Percentiles rank a stretch among this genome's conserved stretches.
Conservation (phyloP, 1,140 invertebrate genomes). For the Pygmarrhopalites habei region DNA sequence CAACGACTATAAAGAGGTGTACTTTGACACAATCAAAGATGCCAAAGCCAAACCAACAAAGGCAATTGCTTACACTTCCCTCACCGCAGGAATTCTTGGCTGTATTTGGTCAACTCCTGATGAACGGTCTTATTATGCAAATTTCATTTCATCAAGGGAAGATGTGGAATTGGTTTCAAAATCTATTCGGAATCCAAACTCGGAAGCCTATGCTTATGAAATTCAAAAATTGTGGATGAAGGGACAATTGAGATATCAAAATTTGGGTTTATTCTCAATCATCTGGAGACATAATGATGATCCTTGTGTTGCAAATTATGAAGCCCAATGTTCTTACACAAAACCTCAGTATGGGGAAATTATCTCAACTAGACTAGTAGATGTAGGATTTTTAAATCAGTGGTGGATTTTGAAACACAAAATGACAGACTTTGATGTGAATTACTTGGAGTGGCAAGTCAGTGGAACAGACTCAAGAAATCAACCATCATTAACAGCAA, state of each 20-base stretch:
- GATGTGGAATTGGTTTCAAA: conserved; percentile 59
- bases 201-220: conserved; percentile 56
- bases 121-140: conserved; percentile 54
- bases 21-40: conserved; percentile 43
- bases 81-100: conserved; percentile 26
- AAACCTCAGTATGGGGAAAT: conserved; percentile 52
- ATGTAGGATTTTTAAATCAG: conserved; percentile 66
- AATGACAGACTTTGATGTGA: conserved; percentile 72
- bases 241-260: conserved; percentile 56
- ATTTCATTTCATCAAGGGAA: conserved; percentile 52
- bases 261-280: conserved; percentile 62
- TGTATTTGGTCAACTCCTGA: conserved; percentile 53
- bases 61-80: conserved; percentile 29
- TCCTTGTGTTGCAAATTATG: conserved; percentile 58
- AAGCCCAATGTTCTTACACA: conserved; percentile 63
- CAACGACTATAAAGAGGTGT: conserved; percentile 46
- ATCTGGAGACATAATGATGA: conserved; percentile 66
- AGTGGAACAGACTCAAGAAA: too few species aligned
- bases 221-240: conserved; percentile 59
- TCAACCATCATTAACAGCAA: too few species aligned
- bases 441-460: conserved; percentile 49
- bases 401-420: conserved; percentile 64
- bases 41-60: conserved; percentile 43
- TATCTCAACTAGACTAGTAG: conserved; percentile 61
- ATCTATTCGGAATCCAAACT: conserved; percentile 56